A percentile compares a stretch with the other conserved stretches of the same genome.
phyloP scores from a whole-genome alignment of 2,113 vertebrate species.

The Gobio gobio region DNA sequence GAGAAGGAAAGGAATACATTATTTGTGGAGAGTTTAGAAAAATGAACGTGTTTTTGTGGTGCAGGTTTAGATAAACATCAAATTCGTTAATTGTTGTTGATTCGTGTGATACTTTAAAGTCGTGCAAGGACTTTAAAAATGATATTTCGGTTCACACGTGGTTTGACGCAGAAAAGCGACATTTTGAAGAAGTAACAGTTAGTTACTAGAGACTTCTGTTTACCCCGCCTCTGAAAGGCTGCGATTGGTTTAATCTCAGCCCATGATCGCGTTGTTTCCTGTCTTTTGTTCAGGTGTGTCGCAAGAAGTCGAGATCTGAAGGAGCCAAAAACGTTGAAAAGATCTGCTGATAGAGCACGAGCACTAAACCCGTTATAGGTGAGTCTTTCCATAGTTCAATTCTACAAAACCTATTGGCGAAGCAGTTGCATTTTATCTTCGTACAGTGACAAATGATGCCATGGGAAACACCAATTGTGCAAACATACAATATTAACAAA shows the following conservation, averaged over 20 bases:
- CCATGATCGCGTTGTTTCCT: not conserved
- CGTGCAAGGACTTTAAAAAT: not conserved
- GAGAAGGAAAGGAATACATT: not conserved
- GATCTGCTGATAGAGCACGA: not conserved
- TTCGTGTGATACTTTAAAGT: not conserved
- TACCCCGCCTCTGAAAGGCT: conserved; percentile 3
- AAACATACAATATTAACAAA: not conserved
- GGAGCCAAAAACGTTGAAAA: not conserved
- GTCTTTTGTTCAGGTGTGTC: conserved; percentile 35
- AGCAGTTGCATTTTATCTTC: not conserved
- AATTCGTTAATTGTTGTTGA: not conserved
- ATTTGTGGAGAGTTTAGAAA: not conserved
- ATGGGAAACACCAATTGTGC: not conserved
- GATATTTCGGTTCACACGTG: not conserved
- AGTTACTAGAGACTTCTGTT: not conserved
- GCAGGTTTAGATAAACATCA: not conserved
- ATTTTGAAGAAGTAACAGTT: conserved; percentile 26
- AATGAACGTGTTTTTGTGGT: not conserved
- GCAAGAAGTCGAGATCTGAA: not conserved
- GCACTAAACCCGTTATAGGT: not conserved
- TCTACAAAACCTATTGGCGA: not conserved
- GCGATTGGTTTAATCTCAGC: conserved; percentile 29
- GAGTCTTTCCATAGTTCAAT: not conserved
- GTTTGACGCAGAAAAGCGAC: conserved; percentile 20
- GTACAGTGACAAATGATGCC: not conserved